Evolutionary conservation across 2,888 invertebrate species (phyloP), one percentile per base, ranked within the genome.

Genomic region (Leptogaster cylindrica): DNA sequence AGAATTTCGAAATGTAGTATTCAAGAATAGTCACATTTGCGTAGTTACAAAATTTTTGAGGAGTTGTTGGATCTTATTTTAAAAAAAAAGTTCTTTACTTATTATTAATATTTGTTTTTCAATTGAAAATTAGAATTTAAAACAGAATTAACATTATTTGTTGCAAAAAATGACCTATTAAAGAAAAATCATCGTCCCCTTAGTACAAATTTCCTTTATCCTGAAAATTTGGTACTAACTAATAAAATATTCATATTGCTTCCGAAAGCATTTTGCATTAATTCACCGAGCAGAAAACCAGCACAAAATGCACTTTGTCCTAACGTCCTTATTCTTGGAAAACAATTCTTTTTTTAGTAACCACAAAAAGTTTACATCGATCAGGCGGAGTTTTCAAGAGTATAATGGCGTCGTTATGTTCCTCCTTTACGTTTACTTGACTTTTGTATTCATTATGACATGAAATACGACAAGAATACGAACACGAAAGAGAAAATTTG

Each of bases 331-430:
- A 41, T 41, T 41, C 41, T 18, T 41, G 41, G 41, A 16, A 41
- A 41, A n/a, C 18, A 41, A 41, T 41, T 41, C 41, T 41, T 41
- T 41, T 41, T 39, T 16, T n/a, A n/a, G 41, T 18, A 16, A 14
- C 14, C 41, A 41, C 41, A 41, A 41, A 41, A 41, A 41, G 14
- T 41, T n/a, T 7, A 41, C 41, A 41, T 41, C 41, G 41, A 41
- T 41, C 41, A 41, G 41, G 41, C 14, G 41, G 41, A 41, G 41
- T 41, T 41, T 41, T 41, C 41, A 41, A 41, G 41, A 41, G 41
- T 16, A 41, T 41, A 41, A 41, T 41, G 41, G 41, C 14, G 41
- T 41, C 41, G 41, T 41, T 41, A 41, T 41, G 41, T 41, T 41
- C 41, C 14, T 16, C 41, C 41, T 16, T 41, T 16, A 41, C 41